Conservation (phyloP, 2,888 invertebrate genomes). For the Saturnia pavonia region DNA sequence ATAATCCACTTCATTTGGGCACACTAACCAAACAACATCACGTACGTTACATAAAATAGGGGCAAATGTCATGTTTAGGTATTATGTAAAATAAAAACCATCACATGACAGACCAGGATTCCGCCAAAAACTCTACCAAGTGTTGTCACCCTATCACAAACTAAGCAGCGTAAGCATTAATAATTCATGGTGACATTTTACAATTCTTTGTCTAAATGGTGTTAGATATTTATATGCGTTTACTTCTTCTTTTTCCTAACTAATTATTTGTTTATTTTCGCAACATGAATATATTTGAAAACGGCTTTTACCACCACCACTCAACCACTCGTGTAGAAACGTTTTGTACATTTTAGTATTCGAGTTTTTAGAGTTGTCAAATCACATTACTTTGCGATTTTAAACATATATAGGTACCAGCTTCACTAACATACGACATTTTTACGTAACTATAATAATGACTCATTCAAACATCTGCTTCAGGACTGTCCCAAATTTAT, state of each 20-base stretch:
- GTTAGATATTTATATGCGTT: constrained; percentile 25
- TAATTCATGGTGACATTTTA: constrained; percentile 52
- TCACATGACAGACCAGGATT: no score
- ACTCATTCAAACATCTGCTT: no score
- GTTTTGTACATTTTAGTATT: neutral
- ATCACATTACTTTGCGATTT: neutral
- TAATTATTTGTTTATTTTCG: neutral
- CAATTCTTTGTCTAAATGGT: constrained; percentile 38
- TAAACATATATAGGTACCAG: no score
- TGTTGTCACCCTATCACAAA: constrained; percentile 29
- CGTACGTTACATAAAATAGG: no score
- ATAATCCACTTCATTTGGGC: no score
- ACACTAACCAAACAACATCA: no score
- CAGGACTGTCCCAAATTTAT: no score
- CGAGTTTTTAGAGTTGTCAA: neutral
- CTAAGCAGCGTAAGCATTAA: constrained; percentile 31
- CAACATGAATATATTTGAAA: neutral
- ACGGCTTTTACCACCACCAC: neutral
- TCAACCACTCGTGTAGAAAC: neutral
- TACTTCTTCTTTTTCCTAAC: constrained; percentile 20
- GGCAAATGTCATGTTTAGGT: no score
- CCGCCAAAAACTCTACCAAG: no score
- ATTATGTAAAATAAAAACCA: no score
- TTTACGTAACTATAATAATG: no score
- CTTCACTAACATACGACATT: no score